Percentiles rank a stretch among this genome's conserved stretches.
Conservation (phyloP, 2,797 vertebrate genomes). For the Scomberomorus guttatus region DNA sequence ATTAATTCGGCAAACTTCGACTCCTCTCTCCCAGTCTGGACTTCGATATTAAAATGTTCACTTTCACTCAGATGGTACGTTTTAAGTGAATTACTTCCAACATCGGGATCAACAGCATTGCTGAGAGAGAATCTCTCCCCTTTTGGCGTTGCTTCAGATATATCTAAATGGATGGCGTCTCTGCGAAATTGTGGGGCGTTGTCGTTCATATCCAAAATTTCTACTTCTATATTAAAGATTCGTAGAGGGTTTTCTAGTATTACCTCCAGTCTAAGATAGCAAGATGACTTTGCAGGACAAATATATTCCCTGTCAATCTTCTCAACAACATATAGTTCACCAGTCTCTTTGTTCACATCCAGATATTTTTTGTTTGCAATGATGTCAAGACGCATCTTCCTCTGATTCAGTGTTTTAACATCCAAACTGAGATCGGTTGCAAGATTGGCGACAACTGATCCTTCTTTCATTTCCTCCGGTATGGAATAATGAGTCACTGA, state of each 20-base stretch:
- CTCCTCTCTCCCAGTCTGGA: slow-evolving; percentile 61
- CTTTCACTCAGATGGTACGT: slow-evolving; percentile 63
- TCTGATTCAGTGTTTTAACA: too few species aligned
- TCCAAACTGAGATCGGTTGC: too few species aligned
- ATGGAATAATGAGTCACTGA: too few species aligned
- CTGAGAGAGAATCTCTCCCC: too few species aligned
- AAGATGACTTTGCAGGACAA: slow-evolving; percentile 39
- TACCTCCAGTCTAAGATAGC: slow-evolving; percentile 75
- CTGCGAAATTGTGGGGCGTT: slow-evolving; percentile 58
- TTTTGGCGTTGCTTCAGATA: too few species aligned
- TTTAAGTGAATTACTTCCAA: slow-evolving; percentile 62
- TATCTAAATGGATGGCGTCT: too few species aligned
- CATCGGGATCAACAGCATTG: too few species aligned
- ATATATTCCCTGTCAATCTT: slow-evolving; percentile 75
- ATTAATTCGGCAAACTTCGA: slow-evolving; percentile 62
- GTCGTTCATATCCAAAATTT: slow-evolving; percentile 85
- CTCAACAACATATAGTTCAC: slow-evolving; percentile 65
- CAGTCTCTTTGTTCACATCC: slow-evolving; percentile 69
- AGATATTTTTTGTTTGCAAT: slow-evolving; percentile 52
- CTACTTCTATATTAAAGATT: slow-evolving; percentile 72
- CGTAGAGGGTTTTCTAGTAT: slow-evolving; percentile 61
- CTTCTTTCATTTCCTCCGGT: too few species aligned
- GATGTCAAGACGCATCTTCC: slow-evolving; percentile 72
- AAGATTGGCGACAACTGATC: too few species aligned
- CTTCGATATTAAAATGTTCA: slow-evolving; percentile 61